Evolutionary conservation across 2,888 invertebrate genomes (phyloP).

Genomic region (Bhutanitis thaidina): DNA sequence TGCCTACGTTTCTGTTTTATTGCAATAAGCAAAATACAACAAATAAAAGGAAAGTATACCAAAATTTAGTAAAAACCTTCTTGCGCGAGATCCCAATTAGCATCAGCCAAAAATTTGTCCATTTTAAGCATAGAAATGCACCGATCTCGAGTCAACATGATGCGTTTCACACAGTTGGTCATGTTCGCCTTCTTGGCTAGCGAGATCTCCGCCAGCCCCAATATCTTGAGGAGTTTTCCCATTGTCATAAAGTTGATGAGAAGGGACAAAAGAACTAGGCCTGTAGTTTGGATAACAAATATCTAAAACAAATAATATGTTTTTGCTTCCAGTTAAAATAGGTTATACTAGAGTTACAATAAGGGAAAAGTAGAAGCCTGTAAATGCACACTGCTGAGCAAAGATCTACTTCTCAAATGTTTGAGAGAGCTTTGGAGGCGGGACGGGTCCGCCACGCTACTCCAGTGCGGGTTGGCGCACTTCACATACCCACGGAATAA

Average conservation of each 20-base stretch:
- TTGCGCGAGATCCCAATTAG: conserved; percentile 81
- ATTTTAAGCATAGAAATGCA: conserved; percentile 79
- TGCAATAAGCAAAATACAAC: too few species aligned
- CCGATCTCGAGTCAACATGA: conserved; percentile 67
- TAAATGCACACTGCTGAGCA: too few species aligned
- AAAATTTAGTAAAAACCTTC: conserved; percentile 36
- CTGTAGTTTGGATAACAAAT: conserved; percentile 79
- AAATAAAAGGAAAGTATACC: background rate
- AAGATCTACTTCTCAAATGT: too few species aligned
- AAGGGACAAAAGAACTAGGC: conserved; percentile 78
- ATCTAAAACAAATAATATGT: conserved; percentile 36
- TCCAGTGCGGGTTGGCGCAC: too few species aligned
- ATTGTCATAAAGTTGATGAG: conserved; percentile 80
- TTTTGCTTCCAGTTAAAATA: too few species aligned
- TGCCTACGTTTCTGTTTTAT: too few species aligned
- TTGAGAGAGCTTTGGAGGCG: too few species aligned
- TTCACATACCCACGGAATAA: too few species aligned
- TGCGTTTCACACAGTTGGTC: conserved; percentile 75
- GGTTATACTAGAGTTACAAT: too few species aligned
- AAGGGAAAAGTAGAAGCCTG: too few species aligned
- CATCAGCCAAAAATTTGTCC: conserved; percentile 82
- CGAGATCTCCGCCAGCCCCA: conserved; percentile 75
- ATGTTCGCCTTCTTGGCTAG: conserved; percentile 76
- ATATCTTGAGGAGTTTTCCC: conserved; percentile 63
- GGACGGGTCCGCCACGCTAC: too few species aligned